Conservation (phyloP, 2,797 vertebrate species). For the Brotula barbata region DNA sequence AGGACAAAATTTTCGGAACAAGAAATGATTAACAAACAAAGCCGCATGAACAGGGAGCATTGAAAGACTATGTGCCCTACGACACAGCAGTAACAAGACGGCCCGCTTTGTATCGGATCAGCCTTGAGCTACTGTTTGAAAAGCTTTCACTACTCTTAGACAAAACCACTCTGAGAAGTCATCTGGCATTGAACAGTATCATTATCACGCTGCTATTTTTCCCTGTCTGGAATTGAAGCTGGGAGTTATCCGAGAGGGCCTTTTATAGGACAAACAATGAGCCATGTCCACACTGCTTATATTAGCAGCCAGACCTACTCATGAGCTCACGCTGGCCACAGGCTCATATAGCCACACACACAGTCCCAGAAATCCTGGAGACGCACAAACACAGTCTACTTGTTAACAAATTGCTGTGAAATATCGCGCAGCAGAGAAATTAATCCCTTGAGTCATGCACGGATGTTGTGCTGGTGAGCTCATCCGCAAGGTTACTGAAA, state of each 20-base stretch:
- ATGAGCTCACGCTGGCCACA: slow-evolving; percentile 17
- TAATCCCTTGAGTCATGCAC: slow-evolving; percentile 26
- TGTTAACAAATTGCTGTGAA: slow-evolving; percentile 16
- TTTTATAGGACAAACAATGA: slow-evolving; percentile 66
- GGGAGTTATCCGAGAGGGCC: slow-evolving; percentile 34
- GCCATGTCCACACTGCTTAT: slow-evolving; percentile 56
- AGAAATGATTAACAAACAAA: slow-evolving; percentile 1
- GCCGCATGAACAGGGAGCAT: slow-evolving; percentile 11
- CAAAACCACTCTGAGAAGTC: slow-evolving; percentile 52
- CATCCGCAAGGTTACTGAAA: slow-evolving; percentile 4
- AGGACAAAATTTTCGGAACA: neutral
- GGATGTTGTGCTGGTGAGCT: slow-evolving; percentile 5
- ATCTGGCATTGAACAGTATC: slow-evolving; percentile 54
- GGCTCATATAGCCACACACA: neutral
- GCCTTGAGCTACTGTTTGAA: slow-evolving; percentile 34
- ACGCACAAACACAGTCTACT: neutral
- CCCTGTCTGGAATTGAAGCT: slow-evolving; percentile 35
- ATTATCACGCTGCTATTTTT: slow-evolving; percentile 66
- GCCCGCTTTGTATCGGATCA: slow-evolving; percentile 21
- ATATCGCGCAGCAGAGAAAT: slow-evolving; percentile 9
- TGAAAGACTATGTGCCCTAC: neutral
- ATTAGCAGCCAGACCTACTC: slow-evolving; percentile 31
- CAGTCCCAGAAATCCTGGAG: neutral
- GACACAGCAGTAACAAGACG: slow-evolving; percentile 27
- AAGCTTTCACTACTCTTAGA: slow-evolving; percentile 47